A percentile compares a stretch with the other conserved stretches of the same genome.
Conservation (phyloP, 2,888 invertebrate species). For the Lordiphosa andalusiaca region DNA sequence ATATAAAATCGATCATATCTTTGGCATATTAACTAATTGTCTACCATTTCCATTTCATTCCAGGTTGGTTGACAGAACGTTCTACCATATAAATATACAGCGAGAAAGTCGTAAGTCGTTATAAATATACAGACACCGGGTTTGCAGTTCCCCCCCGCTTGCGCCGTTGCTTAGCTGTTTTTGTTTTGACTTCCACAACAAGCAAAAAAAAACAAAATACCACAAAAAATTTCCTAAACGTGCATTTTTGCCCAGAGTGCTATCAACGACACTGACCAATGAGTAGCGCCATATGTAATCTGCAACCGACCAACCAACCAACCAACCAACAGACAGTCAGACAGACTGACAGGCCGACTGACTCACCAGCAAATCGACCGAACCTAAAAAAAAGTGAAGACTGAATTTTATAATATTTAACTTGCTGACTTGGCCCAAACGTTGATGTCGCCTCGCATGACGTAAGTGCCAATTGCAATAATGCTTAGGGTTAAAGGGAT, state of each 20-base stretch:
- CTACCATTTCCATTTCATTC: constrained; percentile 8
- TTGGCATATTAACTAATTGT: neutral
- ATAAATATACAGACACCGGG: neutral
- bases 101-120: constrained; percentile 17
- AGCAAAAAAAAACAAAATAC: constrained; percentile 15
- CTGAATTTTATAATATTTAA: constrained; percentile 16
- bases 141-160: neutral
- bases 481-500: constrained; percentile 5
- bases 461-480: constrained; percentile 28
- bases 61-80: constrained; percentile 22
- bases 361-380: constrained; percentile 27
- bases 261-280: constrained; percentile 39
- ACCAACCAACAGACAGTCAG: neutral
- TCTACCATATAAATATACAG: neutral
- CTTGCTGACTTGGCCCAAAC: neutral
- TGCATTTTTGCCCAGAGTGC: constrained; percentile 60
- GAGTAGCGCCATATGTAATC: constrained; percentile 48
- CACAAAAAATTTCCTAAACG: constrained; percentile 45
- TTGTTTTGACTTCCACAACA: constrained; percentile 26
- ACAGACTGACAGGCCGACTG: constrained; percentile 24
- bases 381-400: constrained; percentile 27
- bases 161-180: constrained; percentile 14
- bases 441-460: constrained; percentile 27
- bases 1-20: too few species aligned
- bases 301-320: neutral